phyloP scores from a whole-genome alignment of 2,797 vertebrate genomes.

The Sibirionetta formosa region DNA sequence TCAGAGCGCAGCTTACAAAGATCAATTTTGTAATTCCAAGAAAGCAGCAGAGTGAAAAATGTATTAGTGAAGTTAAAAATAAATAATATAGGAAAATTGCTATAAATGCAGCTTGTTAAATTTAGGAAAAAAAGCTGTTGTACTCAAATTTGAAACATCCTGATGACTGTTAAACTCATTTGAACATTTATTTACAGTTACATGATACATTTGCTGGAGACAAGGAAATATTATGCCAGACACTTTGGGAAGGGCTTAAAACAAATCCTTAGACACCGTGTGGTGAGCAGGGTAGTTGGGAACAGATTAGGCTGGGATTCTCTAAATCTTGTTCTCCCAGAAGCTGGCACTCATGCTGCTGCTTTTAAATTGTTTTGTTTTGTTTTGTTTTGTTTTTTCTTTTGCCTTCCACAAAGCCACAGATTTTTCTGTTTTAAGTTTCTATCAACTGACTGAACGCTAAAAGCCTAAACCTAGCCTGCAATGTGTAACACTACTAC shows the following conservation, averaged over 20 bases:
- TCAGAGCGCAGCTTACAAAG: not conserved
- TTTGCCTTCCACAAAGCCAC: not conserved
- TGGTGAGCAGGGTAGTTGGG: slow-evolving; percentile 11
- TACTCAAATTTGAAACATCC: slow-evolving; percentile 9
- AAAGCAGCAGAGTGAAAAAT: slow-evolving; percentile 29
- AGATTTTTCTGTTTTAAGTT: slow-evolving; percentile 6
- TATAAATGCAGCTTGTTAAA: slow-evolving; percentile 24
- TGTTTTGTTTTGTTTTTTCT: no score
- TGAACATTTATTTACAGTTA: slow-evolving; percentile 57
- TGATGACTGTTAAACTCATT: slow-evolving; percentile 32
- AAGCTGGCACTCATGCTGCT: not conserved
- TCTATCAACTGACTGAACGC: not conserved
- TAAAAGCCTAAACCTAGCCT: not conserved
- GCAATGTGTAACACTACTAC: not conserved
- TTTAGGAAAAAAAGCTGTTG: not conserved
- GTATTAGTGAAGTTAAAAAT: not conserved
- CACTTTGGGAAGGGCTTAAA: slow-evolving; percentile 52
- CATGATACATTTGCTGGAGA: slow-evolving; percentile 39
- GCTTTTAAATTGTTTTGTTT: slow-evolving; percentile 2
- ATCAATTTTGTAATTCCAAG: slow-evolving; percentile 49
- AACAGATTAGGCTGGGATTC: slow-evolving; percentile 52
- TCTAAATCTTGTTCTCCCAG: slow-evolving; percentile 31
- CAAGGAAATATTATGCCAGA: slow-evolving; percentile 8
- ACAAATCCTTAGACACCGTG: slow-evolving; percentile 29
- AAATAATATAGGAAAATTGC: not conserved